phyloP scores from a whole-genome alignment of 2,797 vertebrate genomes.

The Clamator glandarius region DNA sequence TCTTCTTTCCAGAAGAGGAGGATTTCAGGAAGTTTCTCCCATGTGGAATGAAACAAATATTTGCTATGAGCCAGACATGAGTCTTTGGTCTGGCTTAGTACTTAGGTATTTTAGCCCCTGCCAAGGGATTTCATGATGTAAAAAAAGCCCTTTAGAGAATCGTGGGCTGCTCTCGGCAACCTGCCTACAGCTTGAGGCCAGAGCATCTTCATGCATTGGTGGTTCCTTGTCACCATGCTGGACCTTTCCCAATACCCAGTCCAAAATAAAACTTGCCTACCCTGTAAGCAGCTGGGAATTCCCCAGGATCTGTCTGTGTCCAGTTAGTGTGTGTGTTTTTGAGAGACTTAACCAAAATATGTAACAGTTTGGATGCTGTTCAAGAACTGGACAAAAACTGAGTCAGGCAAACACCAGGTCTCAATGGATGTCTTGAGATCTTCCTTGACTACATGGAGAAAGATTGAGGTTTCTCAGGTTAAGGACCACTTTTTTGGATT shows the following conservation, averaged over 20 bases:
- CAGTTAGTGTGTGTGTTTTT: background rate
- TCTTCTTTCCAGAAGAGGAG: background rate
- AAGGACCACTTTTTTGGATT: background rate
- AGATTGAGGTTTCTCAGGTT: background rate
- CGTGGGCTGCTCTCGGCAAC: background rate
- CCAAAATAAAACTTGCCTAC: background rate
- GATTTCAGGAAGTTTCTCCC: constrained; percentile 4
- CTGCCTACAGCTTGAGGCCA: background rate
- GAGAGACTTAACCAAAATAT: background rate
- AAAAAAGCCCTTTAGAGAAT: background rate
- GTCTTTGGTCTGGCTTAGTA: background rate
- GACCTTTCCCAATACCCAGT: background rate
- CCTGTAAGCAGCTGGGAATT: background rate
- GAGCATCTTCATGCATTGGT: background rate
- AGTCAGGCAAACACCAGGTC: background rate
- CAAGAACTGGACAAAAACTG: background rate
- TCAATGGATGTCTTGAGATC: background rate
- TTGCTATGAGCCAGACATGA: background rate
- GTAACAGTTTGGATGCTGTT: background rate
- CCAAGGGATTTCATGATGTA: background rate
- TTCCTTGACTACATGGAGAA: background rate
- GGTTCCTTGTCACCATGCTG: background rate
- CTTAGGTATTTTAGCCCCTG: background rate
- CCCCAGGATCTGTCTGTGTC: background rate
- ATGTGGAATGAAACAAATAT: background rate